Conservation (phyloP, 2,797 vertebrate genomes). For the Podarcis lilfordi region DNA sequence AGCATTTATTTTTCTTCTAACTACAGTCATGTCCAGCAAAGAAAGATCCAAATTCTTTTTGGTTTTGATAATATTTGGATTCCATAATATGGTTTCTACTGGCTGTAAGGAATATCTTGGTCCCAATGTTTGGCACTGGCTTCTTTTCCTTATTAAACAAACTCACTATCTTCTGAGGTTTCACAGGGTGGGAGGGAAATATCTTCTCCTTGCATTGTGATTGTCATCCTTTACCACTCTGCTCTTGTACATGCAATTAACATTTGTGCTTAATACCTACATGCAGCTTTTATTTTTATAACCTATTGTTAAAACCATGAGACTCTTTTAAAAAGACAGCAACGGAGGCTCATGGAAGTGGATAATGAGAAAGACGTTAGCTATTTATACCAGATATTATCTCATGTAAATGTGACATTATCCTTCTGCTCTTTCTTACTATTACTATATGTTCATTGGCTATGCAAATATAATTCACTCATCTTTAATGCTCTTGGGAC, state of each 20-base stretch:
- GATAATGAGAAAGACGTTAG: slow-evolving; percentile 73
- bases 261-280: slow-evolving; percentile 60
- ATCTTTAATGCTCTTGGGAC: slow-evolving; percentile 55
- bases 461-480: slow-evolving; percentile 60
- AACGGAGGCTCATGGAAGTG: slow-evolving; percentile 57
- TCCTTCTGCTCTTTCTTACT: slow-evolving; percentile 49
- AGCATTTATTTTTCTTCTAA: no score
- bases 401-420: slow-evolving; percentile 70
- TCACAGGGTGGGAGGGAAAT: background rate
- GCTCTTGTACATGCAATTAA: slow-evolving; percentile 52
- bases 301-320: slow-evolving; percentile 64
- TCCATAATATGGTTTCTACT: background rate
- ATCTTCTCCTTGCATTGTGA: background rate
- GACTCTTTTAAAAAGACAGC: slow-evolving; percentile 58
- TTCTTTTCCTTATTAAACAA: background rate
- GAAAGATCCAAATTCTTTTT: background rate
- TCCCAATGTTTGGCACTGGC: background rate
- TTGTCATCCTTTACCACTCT: slow-evolving; percentile 14
- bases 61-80: background rate
- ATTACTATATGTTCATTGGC: slow-evolving; percentile 55
- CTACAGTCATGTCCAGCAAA: background rate
- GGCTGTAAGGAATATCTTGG: background rate
- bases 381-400: slow-evolving; percentile 67
- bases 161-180: background rate
- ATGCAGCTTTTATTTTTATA: slow-evolving; percentile 61